phyloP scores from a whole-genome alignment of 2,888 invertebrate species.

The Matsumyia berberina region DNA sequence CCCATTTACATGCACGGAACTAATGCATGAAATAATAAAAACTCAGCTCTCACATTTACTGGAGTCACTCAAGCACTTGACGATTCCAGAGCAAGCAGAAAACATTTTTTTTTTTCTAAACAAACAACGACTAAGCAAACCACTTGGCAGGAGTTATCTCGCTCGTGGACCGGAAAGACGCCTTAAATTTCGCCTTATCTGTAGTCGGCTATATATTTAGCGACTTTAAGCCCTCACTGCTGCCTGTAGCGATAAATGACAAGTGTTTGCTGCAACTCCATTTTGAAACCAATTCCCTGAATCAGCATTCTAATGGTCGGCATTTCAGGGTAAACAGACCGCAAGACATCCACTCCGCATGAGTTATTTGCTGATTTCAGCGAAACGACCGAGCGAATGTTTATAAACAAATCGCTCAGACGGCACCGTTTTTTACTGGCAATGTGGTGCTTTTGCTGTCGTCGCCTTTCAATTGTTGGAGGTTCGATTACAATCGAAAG shows the following conservation, averaged over 20 bases:
- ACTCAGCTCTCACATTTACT: neutral
- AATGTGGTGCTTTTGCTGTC: neutral
- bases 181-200: conserved; percentile 7
- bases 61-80: neutral
- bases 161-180: neutral
- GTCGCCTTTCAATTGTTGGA: neutral
- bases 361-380: neutral
- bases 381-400: conserved; percentile 6
- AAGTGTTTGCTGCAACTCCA: neutral
- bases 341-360: neutral
- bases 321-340: neutral
- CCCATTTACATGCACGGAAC: neutral
- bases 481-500: no score
- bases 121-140: neutral
- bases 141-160: neutral
- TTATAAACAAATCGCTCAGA: conserved; percentile 27
- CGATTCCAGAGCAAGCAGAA: neutral
- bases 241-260: neutral
- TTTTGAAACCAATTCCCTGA: no score
- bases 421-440: neutral
- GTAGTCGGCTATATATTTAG: neutral
- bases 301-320: no score
- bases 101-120: neutral
- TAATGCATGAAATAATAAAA: neutral
- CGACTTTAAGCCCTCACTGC: neutral